Conservation (phyloP, 2,113 vertebrate species). For the Nasalis larvatus region DNA sequence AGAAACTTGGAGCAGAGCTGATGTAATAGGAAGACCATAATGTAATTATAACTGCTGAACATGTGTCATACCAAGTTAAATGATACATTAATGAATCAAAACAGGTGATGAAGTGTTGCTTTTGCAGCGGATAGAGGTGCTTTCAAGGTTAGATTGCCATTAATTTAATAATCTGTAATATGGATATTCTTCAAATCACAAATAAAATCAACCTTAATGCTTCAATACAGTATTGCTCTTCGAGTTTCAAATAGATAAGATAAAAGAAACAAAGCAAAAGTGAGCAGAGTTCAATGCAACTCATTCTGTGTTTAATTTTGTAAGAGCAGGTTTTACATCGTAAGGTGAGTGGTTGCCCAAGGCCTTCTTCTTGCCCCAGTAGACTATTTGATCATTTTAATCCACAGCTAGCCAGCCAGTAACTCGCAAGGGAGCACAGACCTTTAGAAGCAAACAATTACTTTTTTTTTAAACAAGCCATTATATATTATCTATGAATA, state of each 20-base stretch:
- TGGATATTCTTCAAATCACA: constrained; percentile 84
- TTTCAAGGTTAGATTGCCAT: constrained; percentile 87
- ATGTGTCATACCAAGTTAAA: constrained; percentile 89
- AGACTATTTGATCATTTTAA: constrained; percentile 66
- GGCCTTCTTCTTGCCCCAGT: constrained; percentile 20
- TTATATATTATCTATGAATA: not conserved
- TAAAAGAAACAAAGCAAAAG: constrained; percentile 36
- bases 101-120: constrained; percentile 88
- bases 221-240: constrained; percentile 57
- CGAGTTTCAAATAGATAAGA: constrained; percentile 39
- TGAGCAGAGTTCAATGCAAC: constrained; percentile 68
- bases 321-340: constrained; percentile 54
- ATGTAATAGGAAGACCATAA: constrained; percentile 88
- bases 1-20: constrained; percentile 88
- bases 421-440: constrained; percentile 65
- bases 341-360: constrained; percentile 68
- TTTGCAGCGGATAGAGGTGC: constrained; percentile 86
- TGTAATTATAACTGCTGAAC: constrained; percentile 89
- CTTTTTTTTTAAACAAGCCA: not conserved
- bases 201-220: constrained; percentile 78
- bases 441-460: constrained; percentile 14
- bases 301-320: constrained; percentile 57
- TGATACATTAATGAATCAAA: constrained; percentile 89
- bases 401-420: constrained; percentile 61
- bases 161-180: constrained; percentile 87